Base-by-base conservation (phyloP, 2,888 invertebrate genomes). In the Leptopterna dolabrata region DNA sequence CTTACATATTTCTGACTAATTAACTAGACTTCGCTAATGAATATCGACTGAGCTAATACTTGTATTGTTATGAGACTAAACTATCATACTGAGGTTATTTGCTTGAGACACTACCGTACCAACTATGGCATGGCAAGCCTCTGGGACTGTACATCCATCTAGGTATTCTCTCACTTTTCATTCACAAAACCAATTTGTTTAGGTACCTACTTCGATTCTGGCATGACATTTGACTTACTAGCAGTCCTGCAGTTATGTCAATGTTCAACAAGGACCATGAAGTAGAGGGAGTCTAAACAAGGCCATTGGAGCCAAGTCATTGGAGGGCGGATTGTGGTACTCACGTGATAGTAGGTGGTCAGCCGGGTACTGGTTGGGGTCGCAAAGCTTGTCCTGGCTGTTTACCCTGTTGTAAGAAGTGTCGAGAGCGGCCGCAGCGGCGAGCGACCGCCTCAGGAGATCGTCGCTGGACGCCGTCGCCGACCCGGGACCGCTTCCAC, bases 401-500 rank as follows among this genome's bases (percentile, higher is more conserved):
- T 91, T 92, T 90, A 91, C 92, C 29, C 95, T 93, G 91, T 96
- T 96, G 43, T 90, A 90, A 27, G 93, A 91, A 45, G 89, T 86
- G 76, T 89, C 89, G 27, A 90, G 89, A 29, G 89, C 90, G 1
- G 89, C 90, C 47, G 89, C 90, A 14, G 90, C 90, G 11, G 90
- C 90, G 88, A 95, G 92, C 70, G 95, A 95, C 90, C 95, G 94
- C 88, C 95, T 93, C 70, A 95, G 91, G 90, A 95, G 93, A 90
- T 96, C 95, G 90, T 95, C 95, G 90, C 94, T 95, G 83, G 94
- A 92, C 29, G 95, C 93, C 89, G 96, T 0, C 93, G 93, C 76
- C 92, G 93, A 41, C 96, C 96, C 16, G 97, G 97, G 90, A 95
- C 96, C 90, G 97, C 95, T 90, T 97, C 92, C 19, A 97, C 97